phyloP scores from a whole-genome alignment of 1,140 invertebrate genomes.

The Drosophila parabipectinata region DNA sequence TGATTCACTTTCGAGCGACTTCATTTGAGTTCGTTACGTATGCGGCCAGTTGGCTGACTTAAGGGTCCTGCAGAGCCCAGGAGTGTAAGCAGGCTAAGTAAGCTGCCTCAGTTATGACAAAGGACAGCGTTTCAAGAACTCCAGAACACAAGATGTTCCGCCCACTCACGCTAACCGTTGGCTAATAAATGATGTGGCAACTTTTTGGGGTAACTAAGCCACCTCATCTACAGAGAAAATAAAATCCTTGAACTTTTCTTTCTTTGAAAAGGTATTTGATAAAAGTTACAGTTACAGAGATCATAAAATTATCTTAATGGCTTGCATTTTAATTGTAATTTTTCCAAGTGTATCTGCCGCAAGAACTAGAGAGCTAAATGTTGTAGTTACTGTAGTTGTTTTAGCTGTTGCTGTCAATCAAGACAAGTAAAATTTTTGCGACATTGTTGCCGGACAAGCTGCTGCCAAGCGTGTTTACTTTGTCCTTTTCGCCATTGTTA shows the following conservation, averaged over 20 bases:
- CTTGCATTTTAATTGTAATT: background rate
- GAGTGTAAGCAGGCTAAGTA: constrained; percentile 39
- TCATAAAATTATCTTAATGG: background rate
- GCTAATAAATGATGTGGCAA: constrained; percentile 67
- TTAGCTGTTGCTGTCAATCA: constrained; percentile 68
- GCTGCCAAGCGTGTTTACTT: constrained; percentile 51
- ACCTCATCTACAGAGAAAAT: constrained; percentile 13
- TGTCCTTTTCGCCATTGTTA: constrained; percentile 50
- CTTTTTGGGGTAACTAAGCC: constrained; percentile 20
- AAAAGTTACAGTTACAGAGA: background rate
- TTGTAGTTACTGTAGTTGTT: constrained; percentile 37
- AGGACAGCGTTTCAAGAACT: constrained; percentile 28
- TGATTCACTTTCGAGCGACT: constrained; percentile 68
- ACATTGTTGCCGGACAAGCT: constrained; percentile 71
- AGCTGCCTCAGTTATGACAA: constrained; percentile 54
- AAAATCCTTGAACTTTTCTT: too few species aligned
- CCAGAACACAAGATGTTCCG: constrained; percentile 29
- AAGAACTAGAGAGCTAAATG: constrained; percentile 15
- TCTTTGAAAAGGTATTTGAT: background rate
- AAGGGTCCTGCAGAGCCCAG: constrained; percentile 10
- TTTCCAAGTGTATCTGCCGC: constrained; percentile 15
- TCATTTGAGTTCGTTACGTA: constrained; percentile 78
- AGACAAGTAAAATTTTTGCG: constrained; percentile 68
- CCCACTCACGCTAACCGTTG: constrained; percentile 29
- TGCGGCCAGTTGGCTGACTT: constrained; percentile 55